Evolutionary conservation across 2,797 vertebrate species (phyloP).

Genomic region (Anolis apletophallus): DNA sequence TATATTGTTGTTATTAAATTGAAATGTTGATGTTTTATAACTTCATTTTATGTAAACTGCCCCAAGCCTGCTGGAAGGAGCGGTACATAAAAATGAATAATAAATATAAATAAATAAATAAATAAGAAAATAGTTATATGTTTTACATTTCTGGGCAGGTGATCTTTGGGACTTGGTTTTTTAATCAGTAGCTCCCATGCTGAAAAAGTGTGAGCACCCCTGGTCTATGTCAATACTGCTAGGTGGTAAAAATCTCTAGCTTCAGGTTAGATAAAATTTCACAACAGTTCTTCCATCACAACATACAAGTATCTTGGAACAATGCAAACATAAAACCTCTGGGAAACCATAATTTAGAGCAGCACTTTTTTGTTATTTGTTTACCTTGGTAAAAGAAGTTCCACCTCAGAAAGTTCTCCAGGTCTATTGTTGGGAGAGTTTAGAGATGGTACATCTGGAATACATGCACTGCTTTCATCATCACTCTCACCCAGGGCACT

Average conservation of each 20-base stretch:
- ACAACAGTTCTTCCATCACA: background rate
- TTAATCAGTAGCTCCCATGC: too few relatives aligned
- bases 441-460: conserved; percentile 30
- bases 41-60: too few relatives aligned
- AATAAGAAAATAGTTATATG: too few relatives aligned
- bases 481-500: conserved; percentile 88
- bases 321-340: background rate
- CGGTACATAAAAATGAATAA: too few relatives aligned
- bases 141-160: too few relatives aligned
- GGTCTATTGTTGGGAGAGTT: conserved; percentile 41
- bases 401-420: conserved; percentile 76
- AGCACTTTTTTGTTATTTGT: background rate
- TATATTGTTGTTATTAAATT: too few relatives aligned
- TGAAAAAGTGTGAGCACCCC: too few relatives aligned
- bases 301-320: background rate
- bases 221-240: background rate
- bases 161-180: too few relatives aligned
- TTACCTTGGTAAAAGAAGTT: conserved; percentile 86
- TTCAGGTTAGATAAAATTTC: background rate
- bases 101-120: too few relatives aligned
- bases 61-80: too few relatives aligned
- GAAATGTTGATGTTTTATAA: too few relatives aligned
- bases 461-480: conserved; percentile 73
- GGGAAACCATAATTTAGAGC: background rate
- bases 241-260: background rate